A percentile compares a stretch with the other conserved stretches of the same genome.
Conservation (phyloP, 1,140 invertebrate genomes). For the Camponotus floridanus region DNA sequence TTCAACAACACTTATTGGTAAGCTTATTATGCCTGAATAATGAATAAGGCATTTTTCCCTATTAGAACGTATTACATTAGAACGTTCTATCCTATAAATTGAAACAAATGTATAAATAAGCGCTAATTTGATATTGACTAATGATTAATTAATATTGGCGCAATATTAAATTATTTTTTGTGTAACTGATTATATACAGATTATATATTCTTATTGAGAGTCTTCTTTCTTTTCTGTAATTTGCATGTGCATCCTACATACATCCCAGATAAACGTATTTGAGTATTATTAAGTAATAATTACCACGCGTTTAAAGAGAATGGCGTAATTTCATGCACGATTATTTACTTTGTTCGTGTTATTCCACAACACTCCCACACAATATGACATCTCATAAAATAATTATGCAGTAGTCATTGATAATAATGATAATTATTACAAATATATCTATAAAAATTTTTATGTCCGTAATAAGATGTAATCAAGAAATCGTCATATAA, state of each 20-base stretch:
- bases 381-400: neutral
- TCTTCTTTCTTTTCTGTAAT: conserved; percentile 32
- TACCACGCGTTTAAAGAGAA: neutral
- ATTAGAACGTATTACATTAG: too few relatives aligned
- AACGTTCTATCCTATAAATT: too few relatives aligned
- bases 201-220: neutral
- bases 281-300: conserved; percentile 31
- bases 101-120: neutral
- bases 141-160: neutral
- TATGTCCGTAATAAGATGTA: neutral
- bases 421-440: neutral
- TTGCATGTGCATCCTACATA: conserved; percentile 38
- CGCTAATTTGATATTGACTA: neutral
- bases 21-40: too few relatives aligned
- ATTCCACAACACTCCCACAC: neutral
- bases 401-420: neutral
- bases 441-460: neutral
- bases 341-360: neutral
- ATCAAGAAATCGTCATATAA: neutral
- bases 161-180: neutral
- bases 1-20: too few relatives aligned
- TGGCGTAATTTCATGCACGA: conserved; percentile 9
- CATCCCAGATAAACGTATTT: conserved; percentile 7
- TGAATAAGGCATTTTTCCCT: too few relatives aligned
- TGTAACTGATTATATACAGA: neutral